These are phyloP conservation scores for Eupeodes luniger DNA, from an alignment of 2,888 invertebrate species.

Conservation along the genomic window DNA sequence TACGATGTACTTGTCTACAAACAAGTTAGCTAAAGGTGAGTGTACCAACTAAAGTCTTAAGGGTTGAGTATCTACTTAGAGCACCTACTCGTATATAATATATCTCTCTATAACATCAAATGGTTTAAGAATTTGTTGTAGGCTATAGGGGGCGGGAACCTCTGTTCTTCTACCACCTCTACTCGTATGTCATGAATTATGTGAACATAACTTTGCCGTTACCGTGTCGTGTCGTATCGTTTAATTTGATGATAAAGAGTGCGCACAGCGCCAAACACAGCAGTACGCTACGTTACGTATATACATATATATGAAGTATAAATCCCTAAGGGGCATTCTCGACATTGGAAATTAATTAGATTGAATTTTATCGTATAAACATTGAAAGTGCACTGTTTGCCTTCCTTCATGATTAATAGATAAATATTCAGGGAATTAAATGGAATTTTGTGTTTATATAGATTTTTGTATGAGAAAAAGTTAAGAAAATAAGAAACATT, in stretches of 20 bases:
- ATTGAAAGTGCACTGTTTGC: conserved; percentile 54
- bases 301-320: conserved; percentile 1
- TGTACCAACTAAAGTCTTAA: too few species aligned
- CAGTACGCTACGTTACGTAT: not conserved
- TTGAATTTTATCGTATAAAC: conserved; percentile 64
- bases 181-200: conserved; percentile 59
- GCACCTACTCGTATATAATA: too few species aligned
- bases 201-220: conserved; percentile 67
- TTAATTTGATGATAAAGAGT: conserved; percentile 5
- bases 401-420: conserved; percentile 61
- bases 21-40: too few species aligned
- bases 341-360: conserved; percentile 74
- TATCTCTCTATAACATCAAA: not conserved
- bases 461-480: not conserved
- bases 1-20: too few species aligned
- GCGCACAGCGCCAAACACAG: not conserved
- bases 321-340: conserved; percentile 46
- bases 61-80: too few species aligned
- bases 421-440: conserved; percentile 58
- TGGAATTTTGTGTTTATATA: conserved; percentile 54
- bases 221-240: not conserved
- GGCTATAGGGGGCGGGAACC: not conserved
- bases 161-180: too few species aligned
- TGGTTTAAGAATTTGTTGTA: not conserved
- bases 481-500: not conserved